Evolutionary conservation across 2,113 vertebrate genomes (phyloP), one percentile per base, ranked within the genome.

Genomic region (Neodontobutis hainanensis): DNA sequence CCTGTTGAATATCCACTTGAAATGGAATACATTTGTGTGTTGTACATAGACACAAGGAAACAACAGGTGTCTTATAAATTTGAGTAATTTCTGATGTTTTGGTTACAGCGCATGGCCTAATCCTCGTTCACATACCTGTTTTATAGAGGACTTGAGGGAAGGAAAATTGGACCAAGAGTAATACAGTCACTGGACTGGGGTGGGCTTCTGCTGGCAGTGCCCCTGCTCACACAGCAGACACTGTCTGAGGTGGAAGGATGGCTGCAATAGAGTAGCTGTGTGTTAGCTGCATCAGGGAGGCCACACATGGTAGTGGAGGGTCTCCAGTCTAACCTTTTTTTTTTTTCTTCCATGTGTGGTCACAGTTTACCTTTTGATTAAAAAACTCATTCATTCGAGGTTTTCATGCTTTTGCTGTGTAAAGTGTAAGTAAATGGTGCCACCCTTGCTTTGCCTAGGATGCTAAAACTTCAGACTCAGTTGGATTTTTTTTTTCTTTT

Each of bases 71-170:
- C 81, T 14, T 19, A 42, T 60, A 61, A 56, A 70, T 84, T 75
- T 78, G 74, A 64, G 45, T 84, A 81, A 80, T 77, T 85, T 76
- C 34, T 53, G 56, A 61, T 77, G 60, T 83, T 88, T 88, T 75
- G 72, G 79, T 78, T 80, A 65, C 50, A 11, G 56, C 5, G 48
- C 55, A 52, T 46, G 3, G 19, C 3, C 19, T 27, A 61, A 75
- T 73, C 50, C 81, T 62, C 61, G 65, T 83, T 70, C 81, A 74
- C 81, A 75, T 83, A 84, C 85, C 79, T 90, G 83, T 64, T 86
- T 71, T 81, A 82, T 44, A 69, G 78, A 68, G 53, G 27, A 38
- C 66, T 42, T 48, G 46, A 57, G 52, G 57, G 78, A 46, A 78
- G 78, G 71, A 65, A 83, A 85, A 87, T 79, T 46, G 77, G 38